Evolutionary conservation across 92 coral and sea anemone species (phyloP).

Genomic region (Pocillopora grandis): DNA sequence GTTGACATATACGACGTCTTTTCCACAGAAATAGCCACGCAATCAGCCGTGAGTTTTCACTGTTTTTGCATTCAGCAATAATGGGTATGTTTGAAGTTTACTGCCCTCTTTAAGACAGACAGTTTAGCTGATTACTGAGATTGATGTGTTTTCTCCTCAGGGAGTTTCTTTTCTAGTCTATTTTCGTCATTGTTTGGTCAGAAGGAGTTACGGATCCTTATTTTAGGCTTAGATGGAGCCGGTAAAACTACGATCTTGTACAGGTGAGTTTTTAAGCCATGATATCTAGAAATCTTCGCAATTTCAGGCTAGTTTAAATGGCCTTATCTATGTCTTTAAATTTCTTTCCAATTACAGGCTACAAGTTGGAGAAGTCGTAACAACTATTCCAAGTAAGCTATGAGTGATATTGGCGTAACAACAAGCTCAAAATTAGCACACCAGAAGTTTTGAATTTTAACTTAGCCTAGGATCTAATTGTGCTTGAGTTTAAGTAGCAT

Average conservation of each 20-base stretch:
- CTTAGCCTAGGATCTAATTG: too few species aligned
- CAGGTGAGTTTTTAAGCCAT: conserved; percentile 46
- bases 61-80: not conserved
- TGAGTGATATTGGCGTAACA: not conserved
- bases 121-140: too few species aligned
- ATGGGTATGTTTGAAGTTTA: conserved; percentile 34
- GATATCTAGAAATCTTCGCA: not conserved
- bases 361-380: conserved; percentile 99
- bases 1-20: not conserved
- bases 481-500: too few species aligned
- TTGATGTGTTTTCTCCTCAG: conserved; percentile 27
- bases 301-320: not conserved
- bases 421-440: too few species aligned
- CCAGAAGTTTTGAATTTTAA: too few species aligned
- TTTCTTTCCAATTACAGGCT: conserved; percentile 50
- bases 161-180: conserved; percentile 91
- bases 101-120: not conserved
- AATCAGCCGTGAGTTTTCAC: conserved; percentile 27
- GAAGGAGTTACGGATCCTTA: conserved; percentile 90
- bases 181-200: conserved; percentile 96
- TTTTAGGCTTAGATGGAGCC: conserved; percentile 96
- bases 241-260: conserved; percentile 94
- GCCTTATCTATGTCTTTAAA: not conserved
- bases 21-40: conserved; percentile 34
- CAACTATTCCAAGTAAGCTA: conserved; percentile 94